These are phyloP conservation scores for Gorsachius goisagi DNA, from an alignment of 2,113 vertebrate species.

Conservation along the genomic window DNA sequence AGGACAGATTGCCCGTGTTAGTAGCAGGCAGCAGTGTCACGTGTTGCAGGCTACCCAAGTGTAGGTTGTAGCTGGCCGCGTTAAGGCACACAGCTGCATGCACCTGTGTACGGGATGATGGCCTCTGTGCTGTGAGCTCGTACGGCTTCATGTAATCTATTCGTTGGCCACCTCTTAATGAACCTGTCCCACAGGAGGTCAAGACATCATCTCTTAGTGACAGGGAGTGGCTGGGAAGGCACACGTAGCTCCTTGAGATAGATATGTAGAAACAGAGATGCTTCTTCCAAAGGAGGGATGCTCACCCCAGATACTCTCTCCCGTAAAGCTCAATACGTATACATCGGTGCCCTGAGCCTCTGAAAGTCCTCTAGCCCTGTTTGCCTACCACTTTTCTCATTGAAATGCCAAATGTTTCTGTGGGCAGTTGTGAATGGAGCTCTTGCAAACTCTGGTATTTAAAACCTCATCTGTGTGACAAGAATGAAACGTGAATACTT, in stretches of 20 bases:
- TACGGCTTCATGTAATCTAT: background rate
- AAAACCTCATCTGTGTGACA: background rate
- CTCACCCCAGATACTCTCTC: background rate
- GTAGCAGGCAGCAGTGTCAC: background rate
- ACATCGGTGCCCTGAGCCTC: background rate
- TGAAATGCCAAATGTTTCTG: background rate
- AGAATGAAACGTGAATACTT: background rate
- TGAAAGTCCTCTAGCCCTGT: background rate
- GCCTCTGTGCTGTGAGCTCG: background rate
- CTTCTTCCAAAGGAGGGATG: background rate
- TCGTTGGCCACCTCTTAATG: background rate
- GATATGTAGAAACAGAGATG: background rate
- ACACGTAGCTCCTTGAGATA: fast-evolving
- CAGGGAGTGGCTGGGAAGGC: background rate
- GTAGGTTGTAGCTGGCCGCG: background rate
- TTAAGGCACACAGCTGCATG: background rate
- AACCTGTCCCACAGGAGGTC: background rate
- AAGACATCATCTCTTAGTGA: background rate
- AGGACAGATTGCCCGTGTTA: background rate
- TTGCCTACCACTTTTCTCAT: background rate
- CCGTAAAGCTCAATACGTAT: background rate
- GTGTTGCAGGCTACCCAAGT: background rate
- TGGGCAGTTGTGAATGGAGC: background rate
- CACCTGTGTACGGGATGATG: background rate
- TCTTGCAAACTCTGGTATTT: background rate